These are phyloP conservation scores for Apamea anceps DNA, from an alignment of 2,888 invertebrate genomes.

Conservation along the genomic window DNA sequence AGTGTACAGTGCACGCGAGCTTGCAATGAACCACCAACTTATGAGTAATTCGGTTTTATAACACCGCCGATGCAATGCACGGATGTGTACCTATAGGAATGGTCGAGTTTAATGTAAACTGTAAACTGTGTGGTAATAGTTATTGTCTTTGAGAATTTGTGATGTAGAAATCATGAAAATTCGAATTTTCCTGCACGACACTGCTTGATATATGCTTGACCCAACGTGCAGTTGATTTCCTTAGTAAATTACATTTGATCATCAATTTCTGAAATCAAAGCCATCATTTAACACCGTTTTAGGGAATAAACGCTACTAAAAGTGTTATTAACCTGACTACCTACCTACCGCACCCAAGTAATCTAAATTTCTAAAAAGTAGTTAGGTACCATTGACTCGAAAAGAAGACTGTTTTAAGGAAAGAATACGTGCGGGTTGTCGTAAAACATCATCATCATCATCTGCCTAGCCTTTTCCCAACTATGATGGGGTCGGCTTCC, in stretches of 20 bases:
- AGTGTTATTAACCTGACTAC: background rate
- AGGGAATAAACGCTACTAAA: background rate
- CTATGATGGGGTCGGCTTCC: too few species aligned
- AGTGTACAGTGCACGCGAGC: conserved; percentile 60
- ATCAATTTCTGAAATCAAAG: background rate
- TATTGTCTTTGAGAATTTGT: conserved; percentile 30
- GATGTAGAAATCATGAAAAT: conserved; percentile 7
- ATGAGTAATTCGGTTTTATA: conserved; percentile 56
- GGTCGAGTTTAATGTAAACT: conserved; percentile 35
- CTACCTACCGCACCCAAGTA: too few species aligned
- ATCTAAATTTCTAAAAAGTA: too few species aligned
- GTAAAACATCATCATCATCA: too few species aligned
- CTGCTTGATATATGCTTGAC: background rate
- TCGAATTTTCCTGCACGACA: background rate
- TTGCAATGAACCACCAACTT: conserved; percentile 57
- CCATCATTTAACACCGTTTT: background rate
- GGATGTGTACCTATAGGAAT: conserved; percentile 32
- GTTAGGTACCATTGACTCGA: too few species aligned
- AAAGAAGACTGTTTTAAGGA: too few species aligned
- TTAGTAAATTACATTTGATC: background rate
- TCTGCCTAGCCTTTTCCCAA: too few species aligned
- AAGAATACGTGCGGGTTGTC: too few species aligned
- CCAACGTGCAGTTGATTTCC: background rate
- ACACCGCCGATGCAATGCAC: conserved; percentile 47
- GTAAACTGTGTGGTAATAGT: conserved; percentile 45